These are phyloP conservation scores for Beroe ovata DNA, from an alignment of 37 sponge, comb jelly and placozoan species.

Conservation along the genomic window DNA sequence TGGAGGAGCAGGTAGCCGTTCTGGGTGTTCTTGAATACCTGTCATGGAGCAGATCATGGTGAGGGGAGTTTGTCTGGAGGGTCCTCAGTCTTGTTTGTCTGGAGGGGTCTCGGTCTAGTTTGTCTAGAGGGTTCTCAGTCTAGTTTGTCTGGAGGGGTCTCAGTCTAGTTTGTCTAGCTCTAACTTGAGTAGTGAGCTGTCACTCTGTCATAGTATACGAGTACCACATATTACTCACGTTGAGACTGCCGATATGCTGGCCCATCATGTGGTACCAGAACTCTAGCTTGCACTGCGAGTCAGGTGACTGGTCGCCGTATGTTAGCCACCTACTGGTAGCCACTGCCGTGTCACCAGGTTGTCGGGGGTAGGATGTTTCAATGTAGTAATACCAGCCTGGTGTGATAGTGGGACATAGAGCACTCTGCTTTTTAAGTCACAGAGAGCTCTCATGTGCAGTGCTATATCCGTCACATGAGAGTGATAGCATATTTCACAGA, in stretches of 20 bases:
- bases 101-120: no score
- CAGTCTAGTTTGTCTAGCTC: no score
- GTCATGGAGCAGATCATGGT: no score
- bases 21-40: slow-evolving; percentile 33
- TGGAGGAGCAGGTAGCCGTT: slow-evolving; percentile 38
- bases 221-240: slow-evolving; percentile 11
- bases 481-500: no score
- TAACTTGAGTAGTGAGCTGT: not conserved
- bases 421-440: no score
- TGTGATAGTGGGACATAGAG: no score
- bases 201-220: not conserved
- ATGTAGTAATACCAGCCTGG: slow-evolving; percentile 67
- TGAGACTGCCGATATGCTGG: slow-evolving; percentile 34
- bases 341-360: slow-evolving; percentile 68
- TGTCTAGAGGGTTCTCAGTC: no score
- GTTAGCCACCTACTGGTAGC: slow-evolving; percentile 26
- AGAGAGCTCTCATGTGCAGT: no score
- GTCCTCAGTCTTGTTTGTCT: no score
- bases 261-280: slow-evolving; percentile 70
- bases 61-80: no score
- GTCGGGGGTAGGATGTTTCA: slow-evolving; percentile 58
- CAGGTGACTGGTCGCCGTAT: not conserved
- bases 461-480: no score
- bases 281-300: slow-evolving; percentile 29
- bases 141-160: no score